Evolutionary conservation across 1,140 invertebrate species (phyloP), one percentile per base, ranked within the genome.

Genomic region (Arion vulgaris): DNA sequence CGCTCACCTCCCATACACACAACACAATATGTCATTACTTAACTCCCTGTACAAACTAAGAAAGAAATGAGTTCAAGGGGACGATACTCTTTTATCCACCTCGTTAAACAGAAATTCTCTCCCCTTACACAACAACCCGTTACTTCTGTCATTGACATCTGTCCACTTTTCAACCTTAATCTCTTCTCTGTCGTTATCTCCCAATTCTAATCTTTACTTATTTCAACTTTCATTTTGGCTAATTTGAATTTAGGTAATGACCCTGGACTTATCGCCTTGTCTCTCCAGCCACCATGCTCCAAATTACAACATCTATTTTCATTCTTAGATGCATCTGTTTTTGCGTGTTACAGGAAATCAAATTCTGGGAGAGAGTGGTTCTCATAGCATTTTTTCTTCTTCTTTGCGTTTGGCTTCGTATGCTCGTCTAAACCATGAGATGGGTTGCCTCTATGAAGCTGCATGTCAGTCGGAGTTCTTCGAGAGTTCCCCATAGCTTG

Each of bases 171-270:
- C 26, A 71, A 71, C 11, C 1, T 4, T 71, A 32, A 36, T 71
- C 34, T 71, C 68, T 32, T 71, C 23, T n/a, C 68, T 71, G 15
- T 71, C 68, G 13, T 39, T 71, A 36, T 71, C 68, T 71, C 68
- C 38, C 2, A 32, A 13, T 71, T n/a, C 38, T 28, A 36, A 34
- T 71, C 68, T 71, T 28, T 71, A 13, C 34, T 39, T 71, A 34
- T 71, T n/a, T 39, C 51, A 4, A 7, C 26, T 26, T 26, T 23
- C 51, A 57, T 57, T 23, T 57, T 57, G 51, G 51, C 51, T 57
- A 57, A 57, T 57, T 57, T 23, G 51, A 23, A 57, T 57, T 9
- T 57, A 4, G 51, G 15, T 57, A 57, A 57, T 57, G 51, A 57
- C 51, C 51, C 51, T 57, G 15, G n/a, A n/a, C n/a, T n/a, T n/a